Conservation (phyloP, 1,140 invertebrate genomes). For the Eriosoma lanigerum region DNA sequence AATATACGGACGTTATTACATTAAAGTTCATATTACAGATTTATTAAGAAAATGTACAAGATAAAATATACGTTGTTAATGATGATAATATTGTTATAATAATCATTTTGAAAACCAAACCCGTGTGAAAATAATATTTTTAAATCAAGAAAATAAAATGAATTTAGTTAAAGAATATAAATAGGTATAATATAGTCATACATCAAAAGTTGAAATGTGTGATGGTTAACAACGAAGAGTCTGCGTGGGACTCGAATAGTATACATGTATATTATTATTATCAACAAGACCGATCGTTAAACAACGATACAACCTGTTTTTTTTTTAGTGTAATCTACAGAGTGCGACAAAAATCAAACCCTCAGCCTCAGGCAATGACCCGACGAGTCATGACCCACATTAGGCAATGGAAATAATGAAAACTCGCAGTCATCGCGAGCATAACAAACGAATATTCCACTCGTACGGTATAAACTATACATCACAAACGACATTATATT, state of each 20-base stretch:
- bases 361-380: slow-evolving; percentile 36
- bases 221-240: slow-evolving; percentile 16
- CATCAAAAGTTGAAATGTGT: slow-evolving; percentile 21
- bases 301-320: slow-evolving; percentile 32
- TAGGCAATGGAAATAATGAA: slow-evolving; percentile 31
- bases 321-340: slow-evolving; percentile 12
- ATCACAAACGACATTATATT: neutral
- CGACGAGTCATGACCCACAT: slow-evolving; percentile 29
- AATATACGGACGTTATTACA: neutral
- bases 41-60: neutral
- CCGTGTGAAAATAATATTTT: slow-evolving; percentile 38
- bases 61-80: neutral
- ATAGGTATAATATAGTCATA: slow-evolving; percentile 2
- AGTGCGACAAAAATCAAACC: slow-evolving; percentile 33
- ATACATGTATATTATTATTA: neutral
- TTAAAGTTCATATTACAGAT: too few relatives aligned
- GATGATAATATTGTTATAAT: neutral
- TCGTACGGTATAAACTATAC: neutral
- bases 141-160: slow-evolving; percentile 7
- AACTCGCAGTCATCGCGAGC: slow-evolving; percentile 27
- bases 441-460: slow-evolving; percentile 6
- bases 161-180: slow-evolving; percentile 17
- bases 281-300: slow-evolving; percentile 19
- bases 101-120: slow-evolving; percentile 1
- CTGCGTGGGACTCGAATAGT: slow-evolving; percentile 26